Evolutionary conservation across 2,113 vertebrate genomes (phyloP), one percentile per base, ranked within the genome.

Genomic region (Sylvilagus bachmani): DNA sequence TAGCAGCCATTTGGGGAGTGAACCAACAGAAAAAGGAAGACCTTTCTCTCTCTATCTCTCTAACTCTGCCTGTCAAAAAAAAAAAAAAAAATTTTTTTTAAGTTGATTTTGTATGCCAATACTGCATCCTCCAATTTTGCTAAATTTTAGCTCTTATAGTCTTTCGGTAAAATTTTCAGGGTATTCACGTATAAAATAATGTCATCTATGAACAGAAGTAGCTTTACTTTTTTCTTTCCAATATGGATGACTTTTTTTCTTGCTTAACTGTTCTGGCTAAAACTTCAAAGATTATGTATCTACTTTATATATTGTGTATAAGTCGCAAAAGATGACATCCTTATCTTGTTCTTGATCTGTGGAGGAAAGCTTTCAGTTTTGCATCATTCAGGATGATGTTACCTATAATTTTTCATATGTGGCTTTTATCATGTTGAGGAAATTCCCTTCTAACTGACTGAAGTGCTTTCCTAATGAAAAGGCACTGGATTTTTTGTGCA

Each of bases 401-500:
- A 83, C 31, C 27, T 67, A 80, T 31, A 61, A 69, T 61, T 80
- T 69, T 90, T 86, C 31, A 90, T 24, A 53, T 10, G 24, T 49
- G 67, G 11, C 38, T 31, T 86, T 90, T 75, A 86, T 44, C 53
- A 90, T 44, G 6, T 53, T 38, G 10, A 90, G 49, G 44, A 69
- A 90, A 24, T 55, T 81, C 36, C 94, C 44, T 84, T 73, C 79
- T 93, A 95, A 70, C 61, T 85, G 87, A 66, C 24, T 67, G 25
- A 89, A 89, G 11, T 38, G 19, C 24, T 90, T 78, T 78, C 62
- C 71, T 62, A 86, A 88, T 29, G 22, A 66, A 89, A 84, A 17
- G 16, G 5, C 51, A 27, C 36, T 70, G n/a, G 27, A 49, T 29
- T 71, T 95, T 92, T 27, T 89, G 69, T n/a, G 38, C 33, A 90